Conservation (phyloP, 2,888 invertebrate species). For the Sialis lutaria region DNA sequence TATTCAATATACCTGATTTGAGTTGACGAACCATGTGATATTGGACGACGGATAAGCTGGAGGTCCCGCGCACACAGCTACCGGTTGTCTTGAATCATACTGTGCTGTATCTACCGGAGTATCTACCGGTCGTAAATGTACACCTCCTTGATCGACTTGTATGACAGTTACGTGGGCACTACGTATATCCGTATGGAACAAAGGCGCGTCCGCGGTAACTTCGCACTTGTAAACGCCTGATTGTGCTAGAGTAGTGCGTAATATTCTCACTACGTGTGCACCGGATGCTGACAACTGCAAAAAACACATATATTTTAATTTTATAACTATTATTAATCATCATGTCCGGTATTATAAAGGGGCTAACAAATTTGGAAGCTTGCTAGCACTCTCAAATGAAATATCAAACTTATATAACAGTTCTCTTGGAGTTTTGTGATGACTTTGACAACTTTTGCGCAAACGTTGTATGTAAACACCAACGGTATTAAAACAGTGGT, state of each 20-base stretch:
- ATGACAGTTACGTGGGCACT: constrained; percentile 38
- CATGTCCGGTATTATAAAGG: too few species aligned
- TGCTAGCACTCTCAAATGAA: too few species aligned
- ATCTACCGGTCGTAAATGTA: neutral
- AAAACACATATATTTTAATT: too few species aligned
- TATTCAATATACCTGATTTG: neutral
- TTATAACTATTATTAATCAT: too few species aligned
- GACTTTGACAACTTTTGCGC: too few species aligned
- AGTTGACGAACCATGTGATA: neutral
- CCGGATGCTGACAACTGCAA: constrained; percentile 1
- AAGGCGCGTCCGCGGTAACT: constrained; percentile 42
- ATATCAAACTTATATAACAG: too few species aligned
- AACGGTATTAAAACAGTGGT: too few species aligned
- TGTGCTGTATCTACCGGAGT: neutral
- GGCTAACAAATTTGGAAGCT: too few species aligned
- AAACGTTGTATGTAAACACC: too few species aligned
- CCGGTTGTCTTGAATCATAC: neutral
- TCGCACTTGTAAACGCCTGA: constrained; percentile 46
- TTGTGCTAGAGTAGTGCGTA: constrained; percentile 14
- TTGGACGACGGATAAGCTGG: neutral
- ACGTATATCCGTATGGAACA: constrained; percentile 39
- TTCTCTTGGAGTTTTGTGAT: too few species aligned
- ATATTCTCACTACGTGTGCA: constrained; percentile 3
- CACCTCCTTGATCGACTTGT: constrained; percentile 19
- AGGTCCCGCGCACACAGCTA: neutral